These are phyloP conservation scores for Euzophera pinguis DNA, from an alignment of 2,888 invertebrate species.

Conservation along the genomic window DNA sequence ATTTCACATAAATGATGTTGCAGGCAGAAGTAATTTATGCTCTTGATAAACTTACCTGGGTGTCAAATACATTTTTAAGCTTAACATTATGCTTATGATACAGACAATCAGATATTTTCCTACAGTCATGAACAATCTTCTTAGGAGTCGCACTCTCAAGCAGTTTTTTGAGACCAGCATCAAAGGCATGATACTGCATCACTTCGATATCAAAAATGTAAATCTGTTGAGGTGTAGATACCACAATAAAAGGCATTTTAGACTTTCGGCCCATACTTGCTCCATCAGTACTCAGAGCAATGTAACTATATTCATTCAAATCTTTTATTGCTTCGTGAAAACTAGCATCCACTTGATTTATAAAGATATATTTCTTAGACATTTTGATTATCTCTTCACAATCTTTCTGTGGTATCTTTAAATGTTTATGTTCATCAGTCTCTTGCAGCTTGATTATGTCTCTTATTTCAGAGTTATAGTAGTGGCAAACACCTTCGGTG, in stretches of 20 bases:
- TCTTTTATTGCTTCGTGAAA: conserved; percentile 65
- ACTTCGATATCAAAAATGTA: conserved; percentile 74
- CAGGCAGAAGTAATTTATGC: not conserved
- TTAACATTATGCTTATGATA: conserved; percentile 79
- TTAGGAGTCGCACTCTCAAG: conserved; percentile 65
- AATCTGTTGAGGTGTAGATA: conserved; percentile 66
- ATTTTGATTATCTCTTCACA: conserved; percentile 61
- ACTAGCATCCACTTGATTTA: conserved; percentile 68
- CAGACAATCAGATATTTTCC: conserved; percentile 79
- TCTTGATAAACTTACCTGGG: conserved; percentile 75
- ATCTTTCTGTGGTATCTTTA: conserved; percentile 65
- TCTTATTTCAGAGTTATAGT: conserved; percentile 63
- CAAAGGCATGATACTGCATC: conserved; percentile 71
- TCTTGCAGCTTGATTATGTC: conserved; percentile 63
- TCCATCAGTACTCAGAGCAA: conserved; percentile 67
- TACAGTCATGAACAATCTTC: conserved; percentile 81
- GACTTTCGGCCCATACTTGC: conserved; percentile 73
- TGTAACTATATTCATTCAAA: conserved; percentile 50
- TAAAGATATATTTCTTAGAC: conserved; percentile 63
- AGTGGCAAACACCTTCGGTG: conserved; percentile 61
- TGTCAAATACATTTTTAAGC: conserved; percentile 81
- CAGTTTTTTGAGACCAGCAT: conserved; percentile 68
- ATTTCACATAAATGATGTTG: too few relatives aligned
- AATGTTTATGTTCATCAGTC: conserved; percentile 44
- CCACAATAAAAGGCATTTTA: conserved; percentile 67